A percentile compares a stretch with the other conserved stretches of the same genome.
Evolutionary conservation across 2,888 invertebrate species (phyloP).

Genomic region (Hydropsyche betteni): DNA sequence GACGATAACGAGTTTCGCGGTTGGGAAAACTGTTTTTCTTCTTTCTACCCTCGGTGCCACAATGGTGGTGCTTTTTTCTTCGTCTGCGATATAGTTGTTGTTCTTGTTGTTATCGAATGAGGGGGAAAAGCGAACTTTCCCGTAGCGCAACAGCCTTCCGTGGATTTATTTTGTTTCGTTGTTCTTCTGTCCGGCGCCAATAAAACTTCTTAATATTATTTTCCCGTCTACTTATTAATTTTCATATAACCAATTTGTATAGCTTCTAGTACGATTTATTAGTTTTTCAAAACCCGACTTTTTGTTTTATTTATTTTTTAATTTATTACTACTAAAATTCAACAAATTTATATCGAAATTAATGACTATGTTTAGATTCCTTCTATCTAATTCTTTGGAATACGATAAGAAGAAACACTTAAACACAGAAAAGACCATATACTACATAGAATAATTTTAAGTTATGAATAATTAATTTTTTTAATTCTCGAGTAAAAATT

Average conservation of each 20-base stretch:
- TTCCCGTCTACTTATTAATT: neutral
- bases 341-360: too few relatives aligned
- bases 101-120: neutral
- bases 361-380: too few relatives aligned
- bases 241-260: neutral
- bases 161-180: slow-evolving; percentile 16
- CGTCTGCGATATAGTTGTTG: neutral
- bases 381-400: too few relatives aligned
- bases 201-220: slow-evolving; percentile 14
- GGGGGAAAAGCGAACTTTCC: neutral
- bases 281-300: too few relatives aligned
- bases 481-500: too few relatives aligned
- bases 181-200: slow-evolving; percentile 1
- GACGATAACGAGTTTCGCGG: slow-evolving; percentile 29
- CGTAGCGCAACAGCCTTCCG: slow-evolving; percentile 17
- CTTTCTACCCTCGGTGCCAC: neutral
- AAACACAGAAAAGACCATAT: too few relatives aligned
- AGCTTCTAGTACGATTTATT: too few relatives aligned
- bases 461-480: too few relatives aligned
- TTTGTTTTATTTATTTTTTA: too few relatives aligned
- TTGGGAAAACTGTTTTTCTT: slow-evolving; percentile 18
- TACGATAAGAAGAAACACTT: too few relatives aligned
- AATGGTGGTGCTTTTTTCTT: neutral
- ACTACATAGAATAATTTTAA: too few relatives aligned
- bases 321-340: too few relatives aligned